Percentiles rank a stretch among this genome's conserved stretches.
These are phyloP conservation scores for Phoxinus dragarum DNA, from an alignment of 2,797 vertebrate species.

Conservation along the genomic window DNA sequence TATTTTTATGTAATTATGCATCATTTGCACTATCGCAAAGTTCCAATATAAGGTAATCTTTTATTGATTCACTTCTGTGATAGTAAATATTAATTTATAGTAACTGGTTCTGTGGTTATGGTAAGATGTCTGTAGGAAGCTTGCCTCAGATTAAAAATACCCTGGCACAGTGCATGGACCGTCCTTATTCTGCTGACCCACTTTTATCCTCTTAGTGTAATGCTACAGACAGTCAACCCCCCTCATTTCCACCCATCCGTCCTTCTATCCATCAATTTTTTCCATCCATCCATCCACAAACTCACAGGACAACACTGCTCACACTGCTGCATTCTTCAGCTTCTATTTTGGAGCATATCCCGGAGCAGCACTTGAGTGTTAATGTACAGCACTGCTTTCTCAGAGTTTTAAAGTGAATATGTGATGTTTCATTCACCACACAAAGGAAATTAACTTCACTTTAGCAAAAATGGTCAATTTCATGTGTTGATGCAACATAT, in stretches of 20 bases:
- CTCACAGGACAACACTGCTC: not conserved
- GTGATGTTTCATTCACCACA: not conserved
- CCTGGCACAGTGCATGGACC: constrained; percentile 20
- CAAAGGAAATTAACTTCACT: not conserved
- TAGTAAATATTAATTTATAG: not conserved
- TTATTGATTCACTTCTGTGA: not conserved
- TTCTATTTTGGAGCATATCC: constrained; percentile 12
- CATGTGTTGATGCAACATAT: not conserved
- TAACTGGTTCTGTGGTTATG: constrained; percentile 33
- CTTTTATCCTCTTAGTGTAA: constrained; percentile 47
- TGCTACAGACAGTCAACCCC: constrained; percentile 41
- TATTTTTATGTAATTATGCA: not conserved
- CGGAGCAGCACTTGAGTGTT: not conserved
- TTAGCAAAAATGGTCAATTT: not conserved
- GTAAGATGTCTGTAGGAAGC: constrained; percentile 32
- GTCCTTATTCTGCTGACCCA: constrained; percentile 40
- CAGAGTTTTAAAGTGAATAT: not conserved
- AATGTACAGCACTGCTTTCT: not conserved
- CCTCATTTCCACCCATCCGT: constrained; percentile 52
- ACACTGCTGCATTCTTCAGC: not conserved
- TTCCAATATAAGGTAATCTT: not conserved
- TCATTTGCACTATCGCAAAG: not conserved
- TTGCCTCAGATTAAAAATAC: constrained; percentile 25
- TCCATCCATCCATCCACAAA: constrained; percentile 8
- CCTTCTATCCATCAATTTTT: constrained; percentile 29